A percentile compares a stretch with the other conserved stretches of the same genome.
Evolutionary conservation across 2,888 invertebrate species (phyloP).

Genomic region (Timema cristinae): DNA sequence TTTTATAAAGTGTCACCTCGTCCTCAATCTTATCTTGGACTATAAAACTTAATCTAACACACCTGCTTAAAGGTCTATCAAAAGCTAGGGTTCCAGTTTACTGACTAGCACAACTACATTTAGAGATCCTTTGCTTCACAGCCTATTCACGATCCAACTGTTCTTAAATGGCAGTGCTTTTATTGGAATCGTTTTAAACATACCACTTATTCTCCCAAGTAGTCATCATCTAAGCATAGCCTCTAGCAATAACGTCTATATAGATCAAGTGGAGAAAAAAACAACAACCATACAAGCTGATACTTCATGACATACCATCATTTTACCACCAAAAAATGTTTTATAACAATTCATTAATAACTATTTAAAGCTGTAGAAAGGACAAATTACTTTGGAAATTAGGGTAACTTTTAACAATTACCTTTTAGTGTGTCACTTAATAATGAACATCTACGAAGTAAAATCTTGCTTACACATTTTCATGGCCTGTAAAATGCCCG

Average conservation of each 20-base stretch:
- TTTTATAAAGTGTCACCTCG: no score
- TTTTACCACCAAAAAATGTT: neutral
- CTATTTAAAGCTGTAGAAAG: constrained; percentile 29
- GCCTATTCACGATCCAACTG: constrained; percentile 25
- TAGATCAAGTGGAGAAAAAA: neutral
- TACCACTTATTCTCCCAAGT: constrained; percentile 19
- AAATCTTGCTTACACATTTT: no score
- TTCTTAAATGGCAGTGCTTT: constrained; percentile 27
- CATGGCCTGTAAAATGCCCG: no score
- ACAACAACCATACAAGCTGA: neutral
- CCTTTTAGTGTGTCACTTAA: constrained; percentile 6
- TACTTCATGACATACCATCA: neutral
- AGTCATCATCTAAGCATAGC: constrained; percentile 20
- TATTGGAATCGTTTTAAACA: constrained; percentile 24
- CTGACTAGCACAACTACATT: no score
- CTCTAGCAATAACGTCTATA: constrained; percentile 23
- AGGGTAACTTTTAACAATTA: constrained; percentile 20
- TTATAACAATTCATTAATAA: constrained; percentile 8
- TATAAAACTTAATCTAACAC: no score
- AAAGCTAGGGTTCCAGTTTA: no score
- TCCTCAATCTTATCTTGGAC: no score
- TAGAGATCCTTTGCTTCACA: constrained; percentile 22
- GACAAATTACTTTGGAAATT: constrained; percentile 22
- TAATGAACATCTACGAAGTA: neutral
- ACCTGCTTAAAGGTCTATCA: no score